Percentiles rank a stretch among this genome's conserved stretches.
These are phyloP conservation scores for Manis javanica DNA, from an alignment of 2,797 vertebrate genomes.

Conservation along the genomic window DNA sequence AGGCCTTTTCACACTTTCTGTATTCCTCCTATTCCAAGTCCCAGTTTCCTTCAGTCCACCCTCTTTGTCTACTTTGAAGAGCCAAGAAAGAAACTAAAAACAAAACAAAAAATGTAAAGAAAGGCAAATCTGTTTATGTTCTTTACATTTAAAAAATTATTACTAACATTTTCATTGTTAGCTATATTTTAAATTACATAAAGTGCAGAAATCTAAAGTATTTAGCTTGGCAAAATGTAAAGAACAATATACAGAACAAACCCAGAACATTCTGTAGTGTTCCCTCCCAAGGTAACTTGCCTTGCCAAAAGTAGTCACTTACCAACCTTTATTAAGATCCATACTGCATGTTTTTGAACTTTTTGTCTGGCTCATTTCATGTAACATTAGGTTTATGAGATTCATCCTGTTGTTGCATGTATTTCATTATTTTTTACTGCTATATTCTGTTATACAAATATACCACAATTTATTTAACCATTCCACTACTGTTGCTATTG, in stretches of 20 bases:
- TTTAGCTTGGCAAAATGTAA: background rate
- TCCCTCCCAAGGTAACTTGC: background rate
- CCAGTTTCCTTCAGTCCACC: background rate
- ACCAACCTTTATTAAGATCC: background rate
- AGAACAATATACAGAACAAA: conserved; percentile 16
- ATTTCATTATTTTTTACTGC: background rate
- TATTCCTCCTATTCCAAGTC: background rate
- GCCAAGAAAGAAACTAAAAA: background rate
- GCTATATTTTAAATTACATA: conserved; percentile 25
- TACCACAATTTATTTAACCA: background rate
- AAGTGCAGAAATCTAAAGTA: background rate
- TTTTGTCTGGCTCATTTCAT: background rate
- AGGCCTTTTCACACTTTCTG: background rate
- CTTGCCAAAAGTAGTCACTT: background rate
- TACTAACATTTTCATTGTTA: background rate
- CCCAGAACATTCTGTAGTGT: background rate
- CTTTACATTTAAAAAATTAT: background rate
- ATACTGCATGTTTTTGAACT: background rate
- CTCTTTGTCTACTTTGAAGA: conserved; percentile 1
- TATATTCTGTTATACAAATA: background rate
- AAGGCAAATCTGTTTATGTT: background rate
- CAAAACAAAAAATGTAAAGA: background rate
- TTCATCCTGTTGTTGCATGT: background rate
- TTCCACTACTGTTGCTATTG: background rate
- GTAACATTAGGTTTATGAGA: background rate